Conservation (phyloP, 1,140 invertebrate species). For the Brachionus paranguensis region DNA sequence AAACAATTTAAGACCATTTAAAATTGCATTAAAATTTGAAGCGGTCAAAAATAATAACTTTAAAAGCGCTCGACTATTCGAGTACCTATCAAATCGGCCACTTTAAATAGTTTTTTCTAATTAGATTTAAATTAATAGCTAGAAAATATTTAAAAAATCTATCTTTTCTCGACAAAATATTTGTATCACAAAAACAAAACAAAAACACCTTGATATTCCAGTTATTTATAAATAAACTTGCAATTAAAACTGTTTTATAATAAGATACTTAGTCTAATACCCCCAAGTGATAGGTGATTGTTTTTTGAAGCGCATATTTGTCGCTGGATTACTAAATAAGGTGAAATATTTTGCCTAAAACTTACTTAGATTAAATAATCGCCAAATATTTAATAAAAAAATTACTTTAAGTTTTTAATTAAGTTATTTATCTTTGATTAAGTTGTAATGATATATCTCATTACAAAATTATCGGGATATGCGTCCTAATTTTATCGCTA, state of each 20-base stretch:
- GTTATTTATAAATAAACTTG: slow-evolving; percentile 4
- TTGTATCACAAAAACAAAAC: not conserved
- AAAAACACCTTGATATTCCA: slow-evolving; percentile 19
- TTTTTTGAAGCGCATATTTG: not conserved
- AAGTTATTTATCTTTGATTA: slow-evolving; percentile 1
- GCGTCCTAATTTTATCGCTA: not conserved
- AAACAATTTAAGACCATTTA: slow-evolving; percentile 16
- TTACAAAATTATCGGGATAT: slow-evolving; percentile 25
- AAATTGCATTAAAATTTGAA: slow-evolving; percentile 1
- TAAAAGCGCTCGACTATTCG: not conserved
- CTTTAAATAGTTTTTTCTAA: not conserved
- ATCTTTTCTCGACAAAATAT: not conserved
- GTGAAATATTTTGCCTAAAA: not conserved
- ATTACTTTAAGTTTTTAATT: not conserved
- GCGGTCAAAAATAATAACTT: not conserved
- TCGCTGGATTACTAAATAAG: not conserved
- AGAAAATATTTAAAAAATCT: not conserved
- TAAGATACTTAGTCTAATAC: not conserved
- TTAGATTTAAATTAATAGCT: slow-evolving; percentile 19
- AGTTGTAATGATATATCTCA: slow-evolving; percentile 9
- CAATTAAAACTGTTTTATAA: slow-evolving; percentile 18
- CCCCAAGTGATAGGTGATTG: not conserved
- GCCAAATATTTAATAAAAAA: not conserved
- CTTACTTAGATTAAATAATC: not conserved
- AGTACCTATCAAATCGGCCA: not conserved